Percentiles rank a stretch among this genome's conserved stretches.
Conservation (phyloP, 2,113 vertebrate species). For the Nothobranchius kuhntae region DNA sequence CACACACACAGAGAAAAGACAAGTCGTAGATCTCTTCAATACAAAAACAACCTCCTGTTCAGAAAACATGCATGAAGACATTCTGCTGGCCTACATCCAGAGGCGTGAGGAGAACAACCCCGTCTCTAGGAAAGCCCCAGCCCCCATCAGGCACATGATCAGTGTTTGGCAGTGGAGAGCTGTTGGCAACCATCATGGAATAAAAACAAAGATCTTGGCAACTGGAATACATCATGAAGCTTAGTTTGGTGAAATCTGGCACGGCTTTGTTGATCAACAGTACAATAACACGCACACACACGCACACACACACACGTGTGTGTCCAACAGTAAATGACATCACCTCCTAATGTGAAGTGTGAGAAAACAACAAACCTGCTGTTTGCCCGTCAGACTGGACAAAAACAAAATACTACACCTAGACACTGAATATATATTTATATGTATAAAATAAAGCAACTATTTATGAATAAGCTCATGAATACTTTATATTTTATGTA, state of each 20-base stretch:
- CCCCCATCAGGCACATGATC: constrained; percentile 73
- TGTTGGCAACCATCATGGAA: constrained; percentile 73
- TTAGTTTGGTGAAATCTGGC: constrained; percentile 32
- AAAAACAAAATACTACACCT: constrained; percentile 18
- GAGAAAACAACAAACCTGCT: constrained; percentile 2
- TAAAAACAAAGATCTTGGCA: constrained; percentile 60
- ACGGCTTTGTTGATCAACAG: constrained; percentile 25
- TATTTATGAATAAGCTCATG: constrained; percentile 76
- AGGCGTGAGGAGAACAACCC: constrained; percentile 38
- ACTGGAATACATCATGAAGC: constrained; percentile 47
- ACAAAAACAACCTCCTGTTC: constrained; percentile 37
- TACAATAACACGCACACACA: not conserved
- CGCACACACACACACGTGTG: not conserved
- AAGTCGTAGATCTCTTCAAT: constrained; percentile 58
- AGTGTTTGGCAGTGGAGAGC: constrained; percentile 80
- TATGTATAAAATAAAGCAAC: constrained; percentile 79
- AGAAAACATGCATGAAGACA: constrained; percentile 63
- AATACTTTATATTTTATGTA: constrained; percentile 76
- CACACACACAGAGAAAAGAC: constrained; percentile 61
- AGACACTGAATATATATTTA: constrained; percentile 69
- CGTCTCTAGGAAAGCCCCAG: not conserved
- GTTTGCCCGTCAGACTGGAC: constrained; percentile 35
- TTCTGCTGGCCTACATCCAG: constrained; percentile 52
- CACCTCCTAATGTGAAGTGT: constrained; percentile 20
- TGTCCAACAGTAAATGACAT: not conserved